Evolutionary conservation across 2,797 vertebrate species (phyloP).

Genomic region (Spheniscus humboldti): DNA sequence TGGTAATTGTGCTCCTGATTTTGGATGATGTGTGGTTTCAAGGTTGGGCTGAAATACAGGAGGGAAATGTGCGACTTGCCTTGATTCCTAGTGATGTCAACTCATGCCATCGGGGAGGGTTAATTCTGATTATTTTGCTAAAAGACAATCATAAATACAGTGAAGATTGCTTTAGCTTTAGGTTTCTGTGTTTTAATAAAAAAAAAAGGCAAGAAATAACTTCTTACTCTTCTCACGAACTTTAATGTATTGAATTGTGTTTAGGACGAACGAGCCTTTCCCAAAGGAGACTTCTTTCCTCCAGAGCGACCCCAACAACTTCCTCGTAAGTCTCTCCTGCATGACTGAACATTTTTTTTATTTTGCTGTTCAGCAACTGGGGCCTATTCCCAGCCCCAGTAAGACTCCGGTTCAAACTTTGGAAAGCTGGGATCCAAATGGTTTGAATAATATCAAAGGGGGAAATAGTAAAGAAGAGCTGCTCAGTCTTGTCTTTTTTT

Average conservation of each 20-base stretch:
- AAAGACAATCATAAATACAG: neutral
- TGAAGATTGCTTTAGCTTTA: neutral
- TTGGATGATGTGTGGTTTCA: neutral
- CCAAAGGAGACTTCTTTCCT: conserved; percentile 93
- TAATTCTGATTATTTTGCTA: neutral
- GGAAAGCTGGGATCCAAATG: neutral
- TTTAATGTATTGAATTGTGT: neutral
- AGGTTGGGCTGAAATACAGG: neutral
- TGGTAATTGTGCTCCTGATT: rapidly evolving
- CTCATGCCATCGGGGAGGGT: rapidly evolving
- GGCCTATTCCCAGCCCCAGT: neutral
- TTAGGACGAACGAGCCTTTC: conserved; percentile 94
- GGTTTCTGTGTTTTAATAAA: neutral
- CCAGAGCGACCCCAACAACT: conserved; percentile 89
- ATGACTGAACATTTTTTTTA: neutral
- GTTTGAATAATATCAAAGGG: neutral
- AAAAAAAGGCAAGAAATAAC: no score
- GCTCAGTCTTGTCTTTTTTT: neutral
- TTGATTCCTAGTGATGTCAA: neutral
- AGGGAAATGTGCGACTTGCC: neutral
- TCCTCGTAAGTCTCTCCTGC: conserved; percentile 84
- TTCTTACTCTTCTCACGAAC: neutral
- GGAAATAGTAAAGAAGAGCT: neutral
- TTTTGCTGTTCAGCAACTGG: neutral
- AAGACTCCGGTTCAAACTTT: neutral